Evolutionary conservation across 2,797 vertebrate genomes (phyloP).

Genomic region (Myotis vivesi): DNA sequence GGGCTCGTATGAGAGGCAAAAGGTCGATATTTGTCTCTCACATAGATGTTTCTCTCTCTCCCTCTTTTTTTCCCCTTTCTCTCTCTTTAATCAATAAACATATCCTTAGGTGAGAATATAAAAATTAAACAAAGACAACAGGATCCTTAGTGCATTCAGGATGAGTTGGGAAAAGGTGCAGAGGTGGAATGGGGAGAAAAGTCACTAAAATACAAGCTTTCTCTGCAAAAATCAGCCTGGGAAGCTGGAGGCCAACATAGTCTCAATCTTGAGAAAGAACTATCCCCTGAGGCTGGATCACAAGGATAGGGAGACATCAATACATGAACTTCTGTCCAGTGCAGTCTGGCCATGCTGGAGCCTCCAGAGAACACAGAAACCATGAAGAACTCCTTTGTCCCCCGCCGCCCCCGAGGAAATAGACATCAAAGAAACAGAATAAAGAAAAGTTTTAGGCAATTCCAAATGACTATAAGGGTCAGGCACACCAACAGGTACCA

Average conservation of each 20-base stretch:
- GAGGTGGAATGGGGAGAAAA: neutral
- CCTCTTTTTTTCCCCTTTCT: neutral
- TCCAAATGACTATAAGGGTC: neutral
- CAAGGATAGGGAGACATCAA: slow-evolving; percentile 13
- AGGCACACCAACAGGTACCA: neutral
- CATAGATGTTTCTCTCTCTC: neutral
- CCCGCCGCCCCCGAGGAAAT: neutral
- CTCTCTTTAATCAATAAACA: neutral
- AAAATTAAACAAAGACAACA: neutral
- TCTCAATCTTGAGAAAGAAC: neutral
- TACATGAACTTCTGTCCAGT: neutral
- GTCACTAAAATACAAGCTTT: neutral
- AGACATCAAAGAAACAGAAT: slow-evolving; percentile 16
- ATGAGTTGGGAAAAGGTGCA: neutral
- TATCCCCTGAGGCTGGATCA: neutral
- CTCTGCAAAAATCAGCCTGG: slow-evolving; percentile 4
- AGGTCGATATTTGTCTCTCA: neutral
- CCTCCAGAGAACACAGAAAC: neutral
- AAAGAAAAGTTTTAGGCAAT: slow-evolving; percentile 3
- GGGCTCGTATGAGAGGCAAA: neutral
- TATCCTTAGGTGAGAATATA: neutral
- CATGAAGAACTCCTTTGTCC: neutral
- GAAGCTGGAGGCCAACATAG: neutral
- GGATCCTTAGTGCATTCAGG: neutral
- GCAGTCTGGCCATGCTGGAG: neutral